Percentiles rank a stretch among this genome's conserved stretches.
These are phyloP conservation scores for Pampus argenteus DNA, from an alignment of 2,797 vertebrate genomes.

Conservation along the genomic window DNA sequence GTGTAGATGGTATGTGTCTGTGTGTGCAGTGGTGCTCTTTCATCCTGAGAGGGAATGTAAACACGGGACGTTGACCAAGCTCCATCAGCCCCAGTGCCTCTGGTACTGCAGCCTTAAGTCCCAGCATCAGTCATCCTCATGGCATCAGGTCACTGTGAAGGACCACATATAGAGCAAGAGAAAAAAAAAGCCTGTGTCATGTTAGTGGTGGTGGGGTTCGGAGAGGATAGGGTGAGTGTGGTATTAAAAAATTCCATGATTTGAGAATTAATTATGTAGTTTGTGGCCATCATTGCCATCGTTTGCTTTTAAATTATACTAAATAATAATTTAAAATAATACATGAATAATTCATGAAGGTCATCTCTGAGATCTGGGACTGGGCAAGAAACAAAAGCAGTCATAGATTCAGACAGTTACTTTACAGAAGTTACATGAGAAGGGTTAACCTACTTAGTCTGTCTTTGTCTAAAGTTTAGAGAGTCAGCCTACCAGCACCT, in stretches of 20 bases:
- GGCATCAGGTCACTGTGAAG: slow-evolving; percentile 54
- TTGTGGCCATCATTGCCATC: neutral
- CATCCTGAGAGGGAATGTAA: slow-evolving; percentile 94
- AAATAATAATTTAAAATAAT: neutral
- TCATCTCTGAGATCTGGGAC: neutral
- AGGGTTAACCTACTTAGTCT: no score
- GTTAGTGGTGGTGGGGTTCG: neutral
- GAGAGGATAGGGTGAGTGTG: neutral
- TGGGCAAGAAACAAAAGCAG: no score
- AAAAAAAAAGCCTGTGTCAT: slow-evolving; percentile 22
- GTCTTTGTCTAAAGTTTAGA: neutral
- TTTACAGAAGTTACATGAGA: no score
- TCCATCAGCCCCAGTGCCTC: slow-evolving; percentile 66
- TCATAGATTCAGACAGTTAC: no score
- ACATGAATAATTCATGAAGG: neutral
- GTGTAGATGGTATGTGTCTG: slow-evolving; percentile 42
- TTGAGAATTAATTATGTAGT: neutral
- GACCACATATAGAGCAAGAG: slow-evolving; percentile 13
- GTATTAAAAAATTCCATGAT: neutral
- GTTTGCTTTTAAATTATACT: neutral
- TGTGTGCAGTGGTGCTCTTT: slow-evolving; percentile 87
- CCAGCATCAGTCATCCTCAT: slow-evolving; percentile 51
- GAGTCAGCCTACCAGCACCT: neutral
- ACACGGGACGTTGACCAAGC: slow-evolving; percentile 90
- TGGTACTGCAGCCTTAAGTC: slow-evolving; percentile 38